These are phyloP conservation scores for Phataginus tetradactyla DNA, from an alignment of 2,797 vertebrate species.

Conservation along the genomic window DNA sequence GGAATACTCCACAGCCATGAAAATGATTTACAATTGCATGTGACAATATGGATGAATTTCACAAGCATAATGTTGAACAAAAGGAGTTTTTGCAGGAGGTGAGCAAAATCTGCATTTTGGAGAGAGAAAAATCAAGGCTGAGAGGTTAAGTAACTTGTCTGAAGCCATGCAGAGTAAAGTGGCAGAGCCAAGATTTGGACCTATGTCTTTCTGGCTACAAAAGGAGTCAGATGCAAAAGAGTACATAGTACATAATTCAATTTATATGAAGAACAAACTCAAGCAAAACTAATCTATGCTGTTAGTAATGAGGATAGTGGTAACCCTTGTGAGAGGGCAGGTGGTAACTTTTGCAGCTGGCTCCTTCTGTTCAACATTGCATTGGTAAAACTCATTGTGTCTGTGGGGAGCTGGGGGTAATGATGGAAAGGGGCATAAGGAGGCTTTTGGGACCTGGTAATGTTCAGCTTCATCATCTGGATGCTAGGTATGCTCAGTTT, in stretches of 20 bases:
- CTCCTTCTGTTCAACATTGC: background rate
- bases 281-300: constrained; percentile 7
- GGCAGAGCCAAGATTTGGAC: background rate
- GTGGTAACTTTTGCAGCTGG: background rate
- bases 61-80: background rate
- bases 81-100: background rate
- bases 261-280: constrained; percentile 6
- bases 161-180: background rate
- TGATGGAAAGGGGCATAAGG: background rate
- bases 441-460: background rate
- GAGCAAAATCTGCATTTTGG: background rate
- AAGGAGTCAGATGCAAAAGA: constrained; percentile 5
- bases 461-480: constrained; percentile 30
- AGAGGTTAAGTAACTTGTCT: background rate
- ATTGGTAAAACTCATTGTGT: constrained; percentile 12
- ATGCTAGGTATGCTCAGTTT: background rate
- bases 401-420: background rate
- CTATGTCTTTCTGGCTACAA: too few species aligned
- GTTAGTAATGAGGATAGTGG: background rate
- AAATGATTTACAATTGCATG: background rate
- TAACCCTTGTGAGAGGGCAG: background rate
- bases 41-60: background rate
- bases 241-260: background rate
- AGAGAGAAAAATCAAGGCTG: background rate
- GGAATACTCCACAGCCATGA: background rate